A percentile compares a stretch with the other conserved stretches of the same genome.
Conservation (phyloP, 2,888 invertebrate species). For the Amblyteles armatorius region DNA sequence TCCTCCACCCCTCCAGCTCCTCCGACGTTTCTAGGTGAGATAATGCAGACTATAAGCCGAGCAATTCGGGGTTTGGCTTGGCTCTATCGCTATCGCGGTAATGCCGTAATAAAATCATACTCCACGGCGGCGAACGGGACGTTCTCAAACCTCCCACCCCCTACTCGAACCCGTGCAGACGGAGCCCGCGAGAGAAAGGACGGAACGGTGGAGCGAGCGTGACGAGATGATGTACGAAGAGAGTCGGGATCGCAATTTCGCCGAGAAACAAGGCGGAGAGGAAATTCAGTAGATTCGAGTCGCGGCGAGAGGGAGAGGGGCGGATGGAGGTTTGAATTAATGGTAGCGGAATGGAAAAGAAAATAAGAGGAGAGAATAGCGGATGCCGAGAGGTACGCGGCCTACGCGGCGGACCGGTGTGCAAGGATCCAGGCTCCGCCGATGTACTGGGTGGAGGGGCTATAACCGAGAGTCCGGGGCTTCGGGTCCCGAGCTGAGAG, state of each 20-base stretch:
- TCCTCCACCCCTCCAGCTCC: constrained; percentile 63
- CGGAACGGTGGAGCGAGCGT: constrained; percentile 11
- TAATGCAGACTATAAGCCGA: constrained; percentile 84
- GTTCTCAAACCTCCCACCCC: constrained; percentile 50
- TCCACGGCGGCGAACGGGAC: constrained; percentile 81
- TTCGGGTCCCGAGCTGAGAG: constrained; percentile 51
- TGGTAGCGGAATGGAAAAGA: constrained; percentile 30
- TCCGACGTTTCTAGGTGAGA: constrained; percentile 79
- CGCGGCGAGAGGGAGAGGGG: constrained; percentile 19
- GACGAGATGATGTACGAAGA: constrained; percentile 22
- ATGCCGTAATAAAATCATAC: constrained; percentile 85
- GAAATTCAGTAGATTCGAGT: constrained; percentile 13
- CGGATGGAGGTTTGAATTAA: constrained; percentile 34
- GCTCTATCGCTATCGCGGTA: constrained; percentile 77
- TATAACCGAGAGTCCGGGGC: constrained; percentile 27
- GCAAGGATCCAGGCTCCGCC: constrained; percentile 31
- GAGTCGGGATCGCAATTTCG: constrained; percentile 46
- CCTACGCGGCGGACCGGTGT: not conserved
- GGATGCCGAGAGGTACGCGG: constrained; percentile 22
- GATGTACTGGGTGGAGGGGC: constrained; percentile 48
- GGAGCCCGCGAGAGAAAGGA: constrained; percentile 27
- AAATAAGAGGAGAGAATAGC: constrained; percentile 25
- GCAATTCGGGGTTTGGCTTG: constrained; percentile 83
- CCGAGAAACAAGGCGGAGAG: constrained; percentile 18
- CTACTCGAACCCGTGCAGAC: constrained; percentile 53